phyloP scores from a whole-genome alignment of 2,797 vertebrate genomes.

The Rhinogobio ventralis region DNA sequence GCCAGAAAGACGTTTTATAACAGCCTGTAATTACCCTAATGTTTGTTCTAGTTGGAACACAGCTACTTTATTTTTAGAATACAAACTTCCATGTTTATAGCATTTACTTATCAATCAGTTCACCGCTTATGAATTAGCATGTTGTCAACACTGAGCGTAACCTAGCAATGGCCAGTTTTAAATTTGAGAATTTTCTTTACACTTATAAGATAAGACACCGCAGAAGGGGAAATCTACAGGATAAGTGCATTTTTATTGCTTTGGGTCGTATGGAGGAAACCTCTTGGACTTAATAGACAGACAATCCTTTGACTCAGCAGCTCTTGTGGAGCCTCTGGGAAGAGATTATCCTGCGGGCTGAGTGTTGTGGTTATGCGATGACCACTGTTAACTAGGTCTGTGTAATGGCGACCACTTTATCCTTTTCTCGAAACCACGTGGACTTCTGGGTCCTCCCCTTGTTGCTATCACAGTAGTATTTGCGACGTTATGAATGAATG shows the following conservation, averaged over 20 bases:
- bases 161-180: background rate
- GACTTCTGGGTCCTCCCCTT: background rate
- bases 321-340: constrained; percentile 15
- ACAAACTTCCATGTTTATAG: background rate
- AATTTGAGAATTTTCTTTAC: background rate
- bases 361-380: constrained; percentile 39
- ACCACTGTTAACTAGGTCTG: constrained; percentile 26
- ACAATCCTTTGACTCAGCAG: constrained; percentile 43
- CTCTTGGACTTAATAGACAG: constrained; percentile 2
- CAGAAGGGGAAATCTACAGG: background rate
- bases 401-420: constrained; percentile 42
- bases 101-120: too few relatives aligned
- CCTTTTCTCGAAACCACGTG: constrained; percentile 28
- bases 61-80: constrained; percentile 32
- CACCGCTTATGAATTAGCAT: background rate
- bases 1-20: constrained; percentile 42
- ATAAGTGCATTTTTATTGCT: constrained; percentile 18
- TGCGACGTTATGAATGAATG: background rate
- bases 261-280: background rate
- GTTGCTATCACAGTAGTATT: background rate
- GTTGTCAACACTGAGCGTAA: background rate
- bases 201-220: background rate
- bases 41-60: constrained; percentile 42
- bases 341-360: constrained; percentile 32
- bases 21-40: constrained; percentile 43